Base-by-base conservation (phyloP, 2,888 invertebrate genomes). In the Petrophora chlorosata region DNA sequence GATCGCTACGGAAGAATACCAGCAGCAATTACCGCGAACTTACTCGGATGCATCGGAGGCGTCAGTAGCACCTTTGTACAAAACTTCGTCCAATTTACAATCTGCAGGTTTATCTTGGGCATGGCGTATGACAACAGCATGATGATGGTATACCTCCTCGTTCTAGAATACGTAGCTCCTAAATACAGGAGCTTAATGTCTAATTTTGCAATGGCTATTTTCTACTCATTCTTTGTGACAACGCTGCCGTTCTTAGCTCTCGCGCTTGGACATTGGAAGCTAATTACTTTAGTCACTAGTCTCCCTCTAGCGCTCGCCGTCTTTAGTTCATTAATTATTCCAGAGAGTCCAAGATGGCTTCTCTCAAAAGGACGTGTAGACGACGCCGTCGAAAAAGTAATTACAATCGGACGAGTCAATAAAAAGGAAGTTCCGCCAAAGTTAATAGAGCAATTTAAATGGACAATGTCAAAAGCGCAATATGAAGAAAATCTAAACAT, bases 291-390 rank as follows among this genome's bases (percentile, higher is more conserved):
- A 63, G 82, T 67, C 39, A 82, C 80, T 35, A 80, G 82, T 59
- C 26, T 78, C 25, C 82, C 82, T 5, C 52, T 80, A 47, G 70
- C 59, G 0, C 53, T 76, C 22, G 76, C 71, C 43, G 22, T 81
- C 23, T 59, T 82, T 9, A 46, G 79, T 29, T 79, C 77, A 26
- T 67, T 79, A 12, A 58, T 76, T 29, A 42, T 82, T 48, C 80
- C 79, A 12, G 82, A 82, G 65, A 82, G 82, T 53, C 79, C 82
- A 23, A 72, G 76, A 57, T 82, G 82, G 82, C 53, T 82, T 16
- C 59, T 82, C 15, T 74, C 82, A 16, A 77, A 68, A 67, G 80
- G 80, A 13, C 73, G 76, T 12, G 58, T 76, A 0, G 77, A 82
- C 41, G 78, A 80, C 23, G 77, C 81, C 2, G 58, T 82, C 5